Evolutionary conservation across 2,113 vertebrate species (phyloP).

Genomic region (Hassar affinis): DNA sequence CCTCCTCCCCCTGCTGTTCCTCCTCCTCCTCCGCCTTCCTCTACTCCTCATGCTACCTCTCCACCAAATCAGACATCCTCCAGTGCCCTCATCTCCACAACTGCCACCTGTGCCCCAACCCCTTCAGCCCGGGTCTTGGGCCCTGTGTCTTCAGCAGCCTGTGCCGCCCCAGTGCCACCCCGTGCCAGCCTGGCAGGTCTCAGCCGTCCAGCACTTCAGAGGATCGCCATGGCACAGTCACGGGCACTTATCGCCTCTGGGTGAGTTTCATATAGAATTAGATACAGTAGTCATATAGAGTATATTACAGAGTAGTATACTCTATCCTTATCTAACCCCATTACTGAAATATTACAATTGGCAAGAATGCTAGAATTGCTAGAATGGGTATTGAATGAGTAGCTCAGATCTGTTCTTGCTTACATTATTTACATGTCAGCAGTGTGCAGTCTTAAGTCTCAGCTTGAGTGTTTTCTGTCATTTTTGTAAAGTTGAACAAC

Average conservation of each 20-base stretch:
- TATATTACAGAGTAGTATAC: no score
- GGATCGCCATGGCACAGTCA: slow-evolving; percentile 92
- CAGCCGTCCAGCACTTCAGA: slow-evolving; percentile 84
- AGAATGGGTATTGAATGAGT: background rate
- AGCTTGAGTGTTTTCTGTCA: background rate
- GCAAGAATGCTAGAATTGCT: no score
- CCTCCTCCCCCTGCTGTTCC: slow-evolving; percentile 73
- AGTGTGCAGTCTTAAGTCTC: background rate
- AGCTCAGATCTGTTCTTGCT: background rate
- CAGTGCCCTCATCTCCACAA: slow-evolving; percentile 67
- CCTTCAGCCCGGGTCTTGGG: slow-evolving; percentile 71
- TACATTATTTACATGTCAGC: background rate
- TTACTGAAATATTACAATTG: background rate
- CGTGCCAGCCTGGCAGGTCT: slow-evolving; percentile 80
- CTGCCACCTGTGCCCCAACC: slow-evolving; percentile 60
- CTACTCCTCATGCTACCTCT: slow-evolving; percentile 50
- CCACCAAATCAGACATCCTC: slow-evolving; percentile 54
- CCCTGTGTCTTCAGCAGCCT: slow-evolving; percentile 63
- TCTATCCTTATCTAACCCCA: background rate
- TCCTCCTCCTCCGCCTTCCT: slow-evolving; percentile 67
- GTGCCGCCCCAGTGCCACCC: slow-evolving; percentile 72
- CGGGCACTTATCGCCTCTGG: slow-evolving; percentile 91
- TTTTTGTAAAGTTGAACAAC: background rate
- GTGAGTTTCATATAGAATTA: slow-evolving; percentile 75
- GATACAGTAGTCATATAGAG: no score